A percentile compares a stretch with the other conserved stretches of the same genome.
These are phyloP conservation scores for Drosophila rhopaloa DNA, from an alignment of 1,140 invertebrate species.

Conservation along the genomic window DNA sequence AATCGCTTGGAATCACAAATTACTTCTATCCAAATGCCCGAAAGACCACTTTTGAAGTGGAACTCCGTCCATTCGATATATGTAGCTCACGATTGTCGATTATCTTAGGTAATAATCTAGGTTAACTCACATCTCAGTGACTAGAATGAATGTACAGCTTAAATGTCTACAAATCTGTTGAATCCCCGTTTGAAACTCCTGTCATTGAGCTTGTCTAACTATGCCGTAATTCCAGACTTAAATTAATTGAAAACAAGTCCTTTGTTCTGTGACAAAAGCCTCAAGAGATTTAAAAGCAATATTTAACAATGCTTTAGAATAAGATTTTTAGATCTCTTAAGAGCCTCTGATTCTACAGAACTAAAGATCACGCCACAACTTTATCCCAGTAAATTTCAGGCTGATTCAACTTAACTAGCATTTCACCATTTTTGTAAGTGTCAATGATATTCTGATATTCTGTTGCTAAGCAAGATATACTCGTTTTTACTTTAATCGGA, in stretches of 20 bases:
- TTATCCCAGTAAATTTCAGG: not conserved
- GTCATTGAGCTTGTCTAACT: conserved; percentile 5
- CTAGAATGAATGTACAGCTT: conserved; percentile 29
- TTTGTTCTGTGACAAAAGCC: not conserved
- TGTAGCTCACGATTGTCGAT: conserved; percentile 51
- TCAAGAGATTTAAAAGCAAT: not conserved
- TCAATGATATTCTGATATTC: conserved; percentile 21
- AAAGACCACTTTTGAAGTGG: conserved; percentile 37
- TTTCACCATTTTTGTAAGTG: conserved; percentile 39
- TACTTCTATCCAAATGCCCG: conserved; percentile 28
- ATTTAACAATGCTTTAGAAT: not conserved
- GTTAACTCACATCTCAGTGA: conserved; percentile 10
- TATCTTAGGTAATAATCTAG: conserved; percentile 49
- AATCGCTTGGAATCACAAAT: conserved; percentile 45
- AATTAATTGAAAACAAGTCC: not conserved
- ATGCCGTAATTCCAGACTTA: conserved; percentile 1
- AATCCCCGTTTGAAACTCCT: conserved; percentile 9
- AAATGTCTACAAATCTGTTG: conserved; percentile 24
- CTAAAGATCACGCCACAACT: too few species aligned
- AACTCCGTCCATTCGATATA: conserved; percentile 21
- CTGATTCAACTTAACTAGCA: conserved; percentile 29
- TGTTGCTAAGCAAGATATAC: conserved; percentile 22
- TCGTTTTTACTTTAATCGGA: conserved; percentile 15
- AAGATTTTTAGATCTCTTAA: not conserved
- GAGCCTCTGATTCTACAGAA: not conserved